Percentiles rank a stretch among this genome's conserved stretches.
Evolutionary conservation across 2,888 invertebrate species (phyloP).

Genomic region (Psylliodes chrysocephalus): DNA sequence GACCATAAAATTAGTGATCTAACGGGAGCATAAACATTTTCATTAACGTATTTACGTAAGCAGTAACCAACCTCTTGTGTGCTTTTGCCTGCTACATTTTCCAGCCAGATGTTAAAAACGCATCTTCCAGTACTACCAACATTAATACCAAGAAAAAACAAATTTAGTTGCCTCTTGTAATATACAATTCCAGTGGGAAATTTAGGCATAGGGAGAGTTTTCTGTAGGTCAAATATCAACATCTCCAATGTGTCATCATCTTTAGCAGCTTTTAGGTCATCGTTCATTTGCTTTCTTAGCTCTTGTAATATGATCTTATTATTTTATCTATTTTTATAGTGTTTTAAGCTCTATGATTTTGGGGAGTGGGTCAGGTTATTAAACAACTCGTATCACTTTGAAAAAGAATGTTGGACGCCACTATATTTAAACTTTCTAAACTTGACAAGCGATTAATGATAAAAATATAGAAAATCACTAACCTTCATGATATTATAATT

Average conservation of each 20-base stretch:
- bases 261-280: constrained; percentile 14
- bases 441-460: no score
- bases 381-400: no score
- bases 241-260: constrained; percentile 7
- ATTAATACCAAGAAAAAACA: constrained; percentile 46
- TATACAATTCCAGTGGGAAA: constrained; percentile 41
- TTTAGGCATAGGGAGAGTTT: constrained; percentile 43
- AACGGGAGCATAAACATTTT: constrained; percentile 11
- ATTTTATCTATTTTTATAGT: no score
- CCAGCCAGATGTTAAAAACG: constrained; percentile 38
- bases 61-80: background rate
- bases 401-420: no score
- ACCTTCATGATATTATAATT: no score
- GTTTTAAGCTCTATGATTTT: no score
- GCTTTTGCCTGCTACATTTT: constrained; percentile 27
- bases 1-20: constrained; percentile 25
- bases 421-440: no score
- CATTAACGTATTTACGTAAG: background rate
- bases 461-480: no score
- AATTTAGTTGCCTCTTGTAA: constrained; percentile 47
- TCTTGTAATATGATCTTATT: constrained; percentile 16
- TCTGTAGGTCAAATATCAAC: constrained; percentile 40
- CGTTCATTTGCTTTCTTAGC: constrained; percentile 20
- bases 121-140: constrained; percentile 38
- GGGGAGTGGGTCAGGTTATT: no score